phyloP scores from a whole-genome alignment of 1,140 invertebrate species.

The Nomia melanderi region DNA sequence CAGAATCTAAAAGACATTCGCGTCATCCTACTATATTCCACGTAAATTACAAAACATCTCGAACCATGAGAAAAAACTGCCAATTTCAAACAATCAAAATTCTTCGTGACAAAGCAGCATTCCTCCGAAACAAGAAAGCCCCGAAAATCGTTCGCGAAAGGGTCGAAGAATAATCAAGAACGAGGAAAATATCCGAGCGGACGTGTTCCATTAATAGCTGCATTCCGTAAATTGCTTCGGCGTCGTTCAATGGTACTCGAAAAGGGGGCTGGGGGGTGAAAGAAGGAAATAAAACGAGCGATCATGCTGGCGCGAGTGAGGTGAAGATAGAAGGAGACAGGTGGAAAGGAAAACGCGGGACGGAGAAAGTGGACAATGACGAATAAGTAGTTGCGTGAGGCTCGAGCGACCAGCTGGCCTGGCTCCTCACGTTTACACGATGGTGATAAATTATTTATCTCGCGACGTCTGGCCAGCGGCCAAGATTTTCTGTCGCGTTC shows the following conservation, averaged over 20 bases:
- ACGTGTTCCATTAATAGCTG: slow-evolving; percentile 30
- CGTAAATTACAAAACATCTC: too few species aligned
- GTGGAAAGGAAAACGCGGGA: slow-evolving; percentile 29
- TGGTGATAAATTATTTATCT: slow-evolving; percentile 76
- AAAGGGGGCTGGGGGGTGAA: background rate
- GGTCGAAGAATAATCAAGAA: background rate
- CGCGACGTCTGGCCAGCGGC: slow-evolving; percentile 70
- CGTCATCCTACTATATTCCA: too few species aligned
- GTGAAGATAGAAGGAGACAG: too few species aligned
- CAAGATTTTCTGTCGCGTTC: slow-evolving; percentile 70
- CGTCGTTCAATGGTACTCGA: slow-evolving; percentile 24
- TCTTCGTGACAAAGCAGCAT: too few species aligned
- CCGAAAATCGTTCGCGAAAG: background rate
- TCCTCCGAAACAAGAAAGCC: too few species aligned
- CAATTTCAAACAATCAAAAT: too few species aligned
- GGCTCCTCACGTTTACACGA: slow-evolving; percentile 66
- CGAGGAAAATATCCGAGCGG: background rate
- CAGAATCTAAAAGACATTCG: too few species aligned
- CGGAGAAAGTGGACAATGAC: slow-evolving; percentile 50
- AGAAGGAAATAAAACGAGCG: background rate
- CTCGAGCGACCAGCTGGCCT: slow-evolving; percentile 63
- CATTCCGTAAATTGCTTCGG: slow-evolving; percentile 51
- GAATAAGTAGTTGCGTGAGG: slow-evolving; percentile 35
- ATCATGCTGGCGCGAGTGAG: too few species aligned
- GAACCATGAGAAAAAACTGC: too few species aligned